These are phyloP conservation scores for Lapara coniferarum DNA, from an alignment of 2,888 invertebrate species.

Conservation along the genomic window DNA sequence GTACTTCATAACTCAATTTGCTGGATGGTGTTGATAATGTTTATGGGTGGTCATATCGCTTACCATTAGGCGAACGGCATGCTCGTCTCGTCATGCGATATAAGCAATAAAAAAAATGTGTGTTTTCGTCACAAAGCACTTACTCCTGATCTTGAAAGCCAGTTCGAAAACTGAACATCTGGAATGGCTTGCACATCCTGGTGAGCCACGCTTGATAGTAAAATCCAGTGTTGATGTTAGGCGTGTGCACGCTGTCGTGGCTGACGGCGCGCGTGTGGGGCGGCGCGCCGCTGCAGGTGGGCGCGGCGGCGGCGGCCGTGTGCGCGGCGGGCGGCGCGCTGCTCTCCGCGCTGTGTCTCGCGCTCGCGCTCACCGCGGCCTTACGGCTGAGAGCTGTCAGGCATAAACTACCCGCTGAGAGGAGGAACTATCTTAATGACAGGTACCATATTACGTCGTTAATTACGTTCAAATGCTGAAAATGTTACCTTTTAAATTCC, in stretches of 20 bases:
- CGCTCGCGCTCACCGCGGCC: conserved; percentile 87
- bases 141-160: background rate
- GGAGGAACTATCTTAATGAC: conserved; percentile 80
- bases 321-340: conserved; percentile 87
- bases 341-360: conserved; percentile 86
- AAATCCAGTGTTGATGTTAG: conserved; percentile 54
- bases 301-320: conserved; percentile 84
- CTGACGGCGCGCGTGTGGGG: conserved; percentile 87
- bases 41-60: too few relatives aligned
- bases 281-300: conserved; percentile 83
- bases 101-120: too few relatives aligned
- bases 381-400: conserved; percentile 84
- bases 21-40: too few relatives aligned
- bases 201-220: background rate
- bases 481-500: too few relatives aligned
- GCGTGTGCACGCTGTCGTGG: conserved; percentile 87
- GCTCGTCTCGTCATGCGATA: too few relatives aligned
- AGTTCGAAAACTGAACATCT: background rate
- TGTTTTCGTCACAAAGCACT: too few relatives aligned
- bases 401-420: conserved; percentile 84
- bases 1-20: too few relatives aligned
- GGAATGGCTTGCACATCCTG: background rate
- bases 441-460: conserved; percentile 60
- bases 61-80: too few relatives aligned
- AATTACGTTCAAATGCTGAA: background rate